Conservation (phyloP, 1,140 invertebrate genomes). For the Paralvinella palmiformis region DNA sequence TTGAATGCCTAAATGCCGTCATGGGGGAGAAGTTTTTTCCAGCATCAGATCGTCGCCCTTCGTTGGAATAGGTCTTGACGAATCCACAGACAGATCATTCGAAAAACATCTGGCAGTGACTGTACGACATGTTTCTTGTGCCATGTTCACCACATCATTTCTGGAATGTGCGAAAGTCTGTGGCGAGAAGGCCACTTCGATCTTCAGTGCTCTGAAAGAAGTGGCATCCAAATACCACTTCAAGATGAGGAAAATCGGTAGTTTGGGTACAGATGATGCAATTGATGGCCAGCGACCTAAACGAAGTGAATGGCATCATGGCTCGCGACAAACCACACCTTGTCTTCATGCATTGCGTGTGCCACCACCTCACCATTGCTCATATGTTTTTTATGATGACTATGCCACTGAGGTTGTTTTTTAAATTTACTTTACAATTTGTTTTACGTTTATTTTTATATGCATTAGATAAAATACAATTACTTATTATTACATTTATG, state of each 20-base stretch:
- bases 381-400: no score
- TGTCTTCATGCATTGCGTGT: no score
- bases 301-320: slow-evolving; percentile 1
- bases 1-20: background rate
- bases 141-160: no score
- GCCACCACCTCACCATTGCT: no score
- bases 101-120: slow-evolving; percentile 1
- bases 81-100: background rate
- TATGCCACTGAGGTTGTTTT: no score
- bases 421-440: no score
- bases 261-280: slow-evolving; percentile 1
- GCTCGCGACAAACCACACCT: no score
- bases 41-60: background rate
- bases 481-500: no score
- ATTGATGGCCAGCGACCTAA: no score
- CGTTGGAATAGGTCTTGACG: background rate
- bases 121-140: slow-evolving; percentile 1
- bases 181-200: background rate
- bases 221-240: background rate
- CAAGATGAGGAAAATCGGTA: background rate
- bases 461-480: no score
- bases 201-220: background rate
- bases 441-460: no score
- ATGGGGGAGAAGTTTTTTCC: background rate
- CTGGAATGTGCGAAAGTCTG: background rate